phyloP scores from a whole-genome alignment of 2,888 invertebrate genomes.

The Trypoxylon attenuatum region DNA sequence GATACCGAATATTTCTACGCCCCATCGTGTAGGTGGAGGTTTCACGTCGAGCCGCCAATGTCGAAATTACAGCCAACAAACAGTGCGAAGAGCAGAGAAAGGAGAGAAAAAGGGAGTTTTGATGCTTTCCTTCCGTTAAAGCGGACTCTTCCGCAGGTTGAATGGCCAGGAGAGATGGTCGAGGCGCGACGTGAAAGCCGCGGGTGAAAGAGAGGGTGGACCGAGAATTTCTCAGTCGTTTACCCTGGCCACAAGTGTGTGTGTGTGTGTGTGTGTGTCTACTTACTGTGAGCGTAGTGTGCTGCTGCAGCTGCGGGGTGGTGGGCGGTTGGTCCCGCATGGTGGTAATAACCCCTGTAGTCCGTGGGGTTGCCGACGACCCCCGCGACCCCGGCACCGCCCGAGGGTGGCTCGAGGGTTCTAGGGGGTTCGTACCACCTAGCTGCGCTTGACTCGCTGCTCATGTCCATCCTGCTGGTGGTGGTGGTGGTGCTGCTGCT shows the following conservation, averaged over 20 bases:
- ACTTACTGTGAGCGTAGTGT: slow-evolving; percentile 74
- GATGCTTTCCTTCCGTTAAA: too few species aligned
- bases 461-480: slow-evolving; percentile 73
- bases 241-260: too few species aligned
- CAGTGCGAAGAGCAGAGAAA: too few species aligned
- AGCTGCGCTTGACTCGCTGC: slow-evolving; percentile 73
- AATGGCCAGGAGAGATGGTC: neutral
- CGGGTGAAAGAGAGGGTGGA: neutral
- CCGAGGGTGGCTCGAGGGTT: slow-evolving; percentile 68
- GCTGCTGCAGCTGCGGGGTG: slow-evolving; percentile 71
- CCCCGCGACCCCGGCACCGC: slow-evolving; percentile 60
- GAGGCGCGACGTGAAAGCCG: neutral
- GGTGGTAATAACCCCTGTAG: slow-evolving; percentile 72
- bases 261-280: neutral
- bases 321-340: slow-evolving; percentile 71
- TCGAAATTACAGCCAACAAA: too few species aligned
- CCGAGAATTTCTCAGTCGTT: neutral
- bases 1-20: neutral
- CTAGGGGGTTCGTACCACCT: slow-evolving; percentile 74
- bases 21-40: too few species aligned
- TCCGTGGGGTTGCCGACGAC: slow-evolving; percentile 69
- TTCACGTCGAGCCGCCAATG: too few species aligned
- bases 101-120: too few species aligned
- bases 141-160: too few species aligned
- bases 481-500: too few species aligned